Evolutionary conservation across 2,797 vertebrate species (phyloP).

Genomic region (Acipenser ruthenus): DNA sequence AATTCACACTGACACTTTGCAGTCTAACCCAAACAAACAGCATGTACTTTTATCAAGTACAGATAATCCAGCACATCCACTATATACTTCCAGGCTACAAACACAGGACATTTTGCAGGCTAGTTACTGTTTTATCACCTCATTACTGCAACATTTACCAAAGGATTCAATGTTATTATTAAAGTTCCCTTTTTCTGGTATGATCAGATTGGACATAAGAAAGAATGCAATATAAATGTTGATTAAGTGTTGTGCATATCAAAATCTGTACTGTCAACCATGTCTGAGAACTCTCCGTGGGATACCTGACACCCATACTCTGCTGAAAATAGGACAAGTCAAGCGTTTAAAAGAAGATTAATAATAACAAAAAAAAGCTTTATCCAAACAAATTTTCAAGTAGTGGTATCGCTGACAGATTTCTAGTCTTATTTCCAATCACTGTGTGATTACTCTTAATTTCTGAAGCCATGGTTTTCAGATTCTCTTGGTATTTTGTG

Average conservation of each 20-base stretch:
- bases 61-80: too few relatives aligned
- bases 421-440: neutral
- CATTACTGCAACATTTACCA: too few relatives aligned
- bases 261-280: constrained; percentile 19
- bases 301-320: neutral
- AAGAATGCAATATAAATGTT: constrained; percentile 20
- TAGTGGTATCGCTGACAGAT: neutral
- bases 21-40: too few relatives aligned
- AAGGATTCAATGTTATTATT: constrained; percentile 8
- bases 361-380: neutral
- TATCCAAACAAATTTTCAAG: neutral
- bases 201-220: neutral
- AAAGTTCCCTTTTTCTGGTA: neutral
- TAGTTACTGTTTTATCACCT: too few relatives aligned
- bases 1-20: too few relatives aligned
- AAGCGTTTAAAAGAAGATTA: neutral
- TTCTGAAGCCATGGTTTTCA: neutral
- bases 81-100: too few relatives aligned
- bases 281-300: constrained; percentile 17
- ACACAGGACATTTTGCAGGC: too few relatives aligned
- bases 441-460: neutral
- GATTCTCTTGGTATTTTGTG: too few relatives aligned
- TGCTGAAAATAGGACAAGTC: neutral
- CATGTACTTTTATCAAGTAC: too few relatives aligned
- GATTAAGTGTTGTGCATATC: constrained; percentile 25